Conservation (phyloP, 1,140 invertebrate genomes). For the Charaxes varanes region DNA sequence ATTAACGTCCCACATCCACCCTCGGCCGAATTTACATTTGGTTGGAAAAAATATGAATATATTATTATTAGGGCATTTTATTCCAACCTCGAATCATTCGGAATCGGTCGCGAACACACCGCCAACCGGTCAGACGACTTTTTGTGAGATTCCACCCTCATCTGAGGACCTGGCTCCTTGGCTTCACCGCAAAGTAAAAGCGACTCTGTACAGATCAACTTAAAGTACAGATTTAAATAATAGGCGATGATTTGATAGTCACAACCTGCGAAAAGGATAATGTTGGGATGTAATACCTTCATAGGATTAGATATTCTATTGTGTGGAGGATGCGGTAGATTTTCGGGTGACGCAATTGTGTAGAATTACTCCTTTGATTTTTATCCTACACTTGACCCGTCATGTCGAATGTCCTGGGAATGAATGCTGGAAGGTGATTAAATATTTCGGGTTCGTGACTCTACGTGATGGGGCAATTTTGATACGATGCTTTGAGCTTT, state of each 20-base stretch:
- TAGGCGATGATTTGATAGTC: slow-evolving; percentile 40
- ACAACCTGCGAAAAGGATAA: slow-evolving; percentile 56
- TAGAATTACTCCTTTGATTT: slow-evolving; percentile 59
- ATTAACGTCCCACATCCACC: slow-evolving; percentile 8
- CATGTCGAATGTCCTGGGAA: slow-evolving; percentile 62
- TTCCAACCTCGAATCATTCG: slow-evolving; percentile 28
- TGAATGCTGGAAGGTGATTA: slow-evolving; percentile 52
- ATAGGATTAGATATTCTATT: slow-evolving; percentile 26
- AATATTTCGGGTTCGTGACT: slow-evolving; percentile 30
- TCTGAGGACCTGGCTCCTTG: slow-evolving; percentile 24
- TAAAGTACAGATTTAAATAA: slow-evolving; percentile 16
- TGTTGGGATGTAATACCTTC: slow-evolving; percentile 33
- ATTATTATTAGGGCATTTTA: slow-evolving; percentile 40
- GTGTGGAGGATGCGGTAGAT: slow-evolving; percentile 9
- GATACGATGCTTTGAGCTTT: no score
- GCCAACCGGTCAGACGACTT: slow-evolving; percentile 50
- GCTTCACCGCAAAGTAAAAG: slow-evolving; percentile 14
- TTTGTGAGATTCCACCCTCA: slow-evolving; percentile 59
- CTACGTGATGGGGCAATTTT: slow-evolving; percentile 4
- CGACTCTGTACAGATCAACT: slow-evolving; percentile 8
- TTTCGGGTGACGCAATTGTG: slow-evolving; percentile 19
- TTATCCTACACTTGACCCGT: slow-evolving; percentile 67
- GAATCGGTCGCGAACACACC: slow-evolving; percentile 37
- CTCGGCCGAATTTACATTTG: slow-evolving; percentile 8
- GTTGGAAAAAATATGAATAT: slow-evolving; percentile 50